Base-by-base conservation (phyloP, 2,113 vertebrate species). In the Siniperca knerii region DNA sequence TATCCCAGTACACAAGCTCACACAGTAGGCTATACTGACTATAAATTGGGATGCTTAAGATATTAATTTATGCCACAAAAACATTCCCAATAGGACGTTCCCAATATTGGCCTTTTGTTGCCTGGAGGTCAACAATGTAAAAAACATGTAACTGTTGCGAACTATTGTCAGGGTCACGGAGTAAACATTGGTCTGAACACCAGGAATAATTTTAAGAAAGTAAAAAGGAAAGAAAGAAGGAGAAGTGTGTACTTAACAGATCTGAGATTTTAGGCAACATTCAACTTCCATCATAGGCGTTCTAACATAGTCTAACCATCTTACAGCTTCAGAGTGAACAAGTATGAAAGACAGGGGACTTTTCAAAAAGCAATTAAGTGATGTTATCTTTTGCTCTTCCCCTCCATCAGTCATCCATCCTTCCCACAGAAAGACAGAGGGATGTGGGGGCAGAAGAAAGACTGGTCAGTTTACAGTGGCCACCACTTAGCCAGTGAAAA, bases 401-500 rank as follows among this genome's bases (percentile, higher is more conserved):
- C 40, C 44, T 77, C 76, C 71, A 76, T 78, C 78, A 73, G 48
- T 67, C 78, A 64, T 75, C 46, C 61, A 48, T 71, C 37, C 12
- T 77, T 60, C 9, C 48, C 20, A 81, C 70, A 80, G 20, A 29
- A 52, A 46, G 69, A 82, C 21, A 37, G 62, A 52, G 37, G 48
- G 64, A 68, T 83, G 82, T 85, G 77, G 42, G 66, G 64, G 74
- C 33, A 44, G 87, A 58, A 62, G 64, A 80, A 85, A 52, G 76
- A 81, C 33, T 44, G 81, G 76, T 89, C 86, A 88, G 52, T 80
- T 88, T 74, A 74, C 54, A 87, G 80, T 74, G 52, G 75, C 72
- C 88, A 92, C 62, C 87, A 88, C 85, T 91, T 91, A 90, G 37
- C 79, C 66, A 29, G 33, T 55, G 25, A 50, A 79, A 78, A 77